Evolutionary conservation across 2,797 vertebrate genomes (phyloP).

Genomic region (Channa striata): DNA sequence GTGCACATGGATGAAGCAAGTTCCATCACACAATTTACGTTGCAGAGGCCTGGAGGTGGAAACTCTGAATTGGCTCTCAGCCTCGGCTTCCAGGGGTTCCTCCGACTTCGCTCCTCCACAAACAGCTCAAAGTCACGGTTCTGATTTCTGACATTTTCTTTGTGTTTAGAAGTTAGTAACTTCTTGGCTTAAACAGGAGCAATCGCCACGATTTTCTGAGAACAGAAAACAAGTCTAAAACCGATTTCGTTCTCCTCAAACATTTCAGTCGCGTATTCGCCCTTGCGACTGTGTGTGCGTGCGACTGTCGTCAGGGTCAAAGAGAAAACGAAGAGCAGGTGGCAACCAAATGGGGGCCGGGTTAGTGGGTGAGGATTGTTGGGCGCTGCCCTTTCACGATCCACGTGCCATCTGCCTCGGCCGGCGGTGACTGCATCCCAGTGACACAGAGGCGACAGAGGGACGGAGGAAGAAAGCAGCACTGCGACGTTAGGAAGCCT

Average conservation of each 20-base stretch:
- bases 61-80: neutral
- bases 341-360: constrained; percentile 85
- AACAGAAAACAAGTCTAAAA: constrained; percentile 2
- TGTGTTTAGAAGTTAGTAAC: neutral
- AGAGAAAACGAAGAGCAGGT: constrained; percentile 88
- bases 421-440: constrained; percentile 53
- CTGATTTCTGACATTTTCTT: neutral
- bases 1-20: no score
- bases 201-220: neutral
- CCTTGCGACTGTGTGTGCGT: constrained; percentile 24
- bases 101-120: no score
- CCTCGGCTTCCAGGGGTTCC: neutral
- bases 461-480: constrained; percentile 23
- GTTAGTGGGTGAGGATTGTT: constrained; percentile 61
- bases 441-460: constrained; percentile 50
- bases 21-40: no score
- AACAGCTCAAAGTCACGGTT: neutral
- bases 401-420: constrained; percentile 75
- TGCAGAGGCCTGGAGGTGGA: no score
- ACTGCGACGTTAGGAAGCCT: constrained; percentile 14
- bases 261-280: constrained; percentile 8
- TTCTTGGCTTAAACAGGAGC: no score
- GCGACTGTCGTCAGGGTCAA: constrained; percentile 75
- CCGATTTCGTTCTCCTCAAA: neutral
- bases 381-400: constrained; percentile 75